A percentile compares a stretch with the other conserved stretches of the same genome.
Conservation (phyloP, 2,888 invertebrate species). For the Drosophila parthenogenetica region DNA sequence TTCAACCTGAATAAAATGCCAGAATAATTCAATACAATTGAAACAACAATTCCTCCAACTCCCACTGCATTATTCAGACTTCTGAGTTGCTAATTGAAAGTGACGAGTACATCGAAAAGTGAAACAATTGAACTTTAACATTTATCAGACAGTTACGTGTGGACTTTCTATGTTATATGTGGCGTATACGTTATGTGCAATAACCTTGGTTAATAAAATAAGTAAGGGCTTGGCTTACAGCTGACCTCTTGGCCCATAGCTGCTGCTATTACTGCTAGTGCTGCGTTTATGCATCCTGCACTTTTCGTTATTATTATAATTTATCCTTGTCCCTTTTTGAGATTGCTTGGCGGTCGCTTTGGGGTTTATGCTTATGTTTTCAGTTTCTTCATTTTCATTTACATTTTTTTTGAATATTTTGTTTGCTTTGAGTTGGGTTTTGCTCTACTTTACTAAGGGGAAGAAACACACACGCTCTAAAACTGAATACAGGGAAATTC, state of each 20-base stretch:
- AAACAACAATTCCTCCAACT: constrained; percentile 1
- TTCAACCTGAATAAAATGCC: constrained; percentile 6
- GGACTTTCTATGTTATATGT: constrained; percentile 11
- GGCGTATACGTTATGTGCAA: constrained; percentile 43
- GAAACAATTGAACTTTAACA: constrained; percentile 67
- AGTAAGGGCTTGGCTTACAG: constrained; percentile 4
- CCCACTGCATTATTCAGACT: constrained; percentile 9
- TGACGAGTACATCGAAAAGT: constrained; percentile 50
- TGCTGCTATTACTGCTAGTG: background rate
- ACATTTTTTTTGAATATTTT: constrained; percentile 26
- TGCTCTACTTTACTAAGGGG: constrained; percentile 32
- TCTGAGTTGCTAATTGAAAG: constrained; percentile 61
- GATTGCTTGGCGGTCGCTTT: constrained; percentile 31
- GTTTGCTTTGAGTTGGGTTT: constrained; percentile 34
- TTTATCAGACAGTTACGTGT: constrained; percentile 45
- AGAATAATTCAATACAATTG: background rate
- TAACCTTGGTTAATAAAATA: constrained; percentile 45
- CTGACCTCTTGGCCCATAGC: constrained; percentile 21
- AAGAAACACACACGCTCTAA: constrained; percentile 3
- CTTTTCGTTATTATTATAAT: constrained; percentile 50
- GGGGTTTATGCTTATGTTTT: constrained; percentile 25
- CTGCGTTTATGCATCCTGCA: constrained; percentile 6
- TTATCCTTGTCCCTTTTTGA: constrained; percentile 66
- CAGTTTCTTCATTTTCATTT: constrained; percentile 14
- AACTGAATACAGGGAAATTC: constrained; percentile 57